Conservation (phyloP, 2,797 vertebrate species). For the Acanthornis magna region DNA sequence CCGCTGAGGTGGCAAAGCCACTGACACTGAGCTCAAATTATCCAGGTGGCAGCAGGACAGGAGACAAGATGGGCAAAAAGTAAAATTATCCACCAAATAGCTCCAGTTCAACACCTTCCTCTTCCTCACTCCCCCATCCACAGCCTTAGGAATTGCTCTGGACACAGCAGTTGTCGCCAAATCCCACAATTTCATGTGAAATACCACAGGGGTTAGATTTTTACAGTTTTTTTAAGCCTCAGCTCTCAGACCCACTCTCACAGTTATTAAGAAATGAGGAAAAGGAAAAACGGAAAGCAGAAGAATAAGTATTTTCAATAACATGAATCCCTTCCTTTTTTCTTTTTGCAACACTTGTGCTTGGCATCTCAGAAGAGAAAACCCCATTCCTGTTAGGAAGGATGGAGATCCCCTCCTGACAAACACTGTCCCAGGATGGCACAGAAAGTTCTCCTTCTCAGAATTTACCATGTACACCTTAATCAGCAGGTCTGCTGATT, state of each 20-base stretch:
- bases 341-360: neutral
- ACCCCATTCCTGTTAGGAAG: neutral
- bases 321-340: neutral
- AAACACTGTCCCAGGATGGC: neutral
- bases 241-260: neutral
- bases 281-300: neutral
- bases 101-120: neutral
- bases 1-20: neutral
- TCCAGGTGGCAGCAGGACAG: neutral
- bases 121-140: neutral
- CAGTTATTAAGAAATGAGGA: neutral
- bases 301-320: neutral
- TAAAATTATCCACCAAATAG: neutral
- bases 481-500: neutral
- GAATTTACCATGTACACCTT: neutral
- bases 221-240: neutral
- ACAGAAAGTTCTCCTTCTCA: neutral
- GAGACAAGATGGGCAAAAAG: neutral
- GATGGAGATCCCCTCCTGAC: neutral
- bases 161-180: neutral
- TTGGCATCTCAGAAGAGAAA: neutral
- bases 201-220: too few species aligned
- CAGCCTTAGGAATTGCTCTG: neutral
- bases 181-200: neutral
- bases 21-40: neutral